Evolutionary conservation across 1,140 invertebrate species (phyloP).

Genomic region (Hyposmocoma kahamanoa): DNA sequence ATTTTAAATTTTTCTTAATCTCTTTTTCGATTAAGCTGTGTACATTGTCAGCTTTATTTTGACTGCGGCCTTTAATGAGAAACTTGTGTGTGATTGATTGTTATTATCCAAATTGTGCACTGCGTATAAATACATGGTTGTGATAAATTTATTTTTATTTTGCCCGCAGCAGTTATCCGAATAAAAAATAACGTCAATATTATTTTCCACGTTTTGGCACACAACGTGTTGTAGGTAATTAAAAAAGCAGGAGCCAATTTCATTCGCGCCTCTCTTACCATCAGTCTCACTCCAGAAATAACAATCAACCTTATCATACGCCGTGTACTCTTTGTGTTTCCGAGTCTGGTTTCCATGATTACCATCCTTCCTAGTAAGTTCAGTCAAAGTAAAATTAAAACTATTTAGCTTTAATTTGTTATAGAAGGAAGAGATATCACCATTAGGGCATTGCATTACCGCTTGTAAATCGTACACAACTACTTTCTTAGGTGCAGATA

Average conservation of each 20-base stretch:
- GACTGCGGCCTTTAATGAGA: conserved; percentile 45
- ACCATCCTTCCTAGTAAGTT: conserved; percentile 11
- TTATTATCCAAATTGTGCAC: conserved; percentile 24
- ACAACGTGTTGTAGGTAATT: conserved; percentile 28
- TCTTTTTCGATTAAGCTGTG: conserved; percentile 48
- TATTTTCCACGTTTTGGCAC: conserved; percentile 17
- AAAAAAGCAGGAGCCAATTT: conserved; percentile 56
- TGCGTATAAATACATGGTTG: conserved; percentile 37
- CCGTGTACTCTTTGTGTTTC: no score
- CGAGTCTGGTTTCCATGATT: conserved; percentile 12
- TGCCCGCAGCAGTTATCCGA: conserved; percentile 59
- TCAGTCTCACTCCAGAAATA: conserved; percentile 64
- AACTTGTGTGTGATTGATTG: conserved; percentile 52
- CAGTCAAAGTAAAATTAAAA: conserved; percentile 59
- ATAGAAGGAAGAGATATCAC: conserved; percentile 41
- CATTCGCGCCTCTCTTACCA: conserved; percentile 50
- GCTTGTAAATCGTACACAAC: conserved; percentile 46
- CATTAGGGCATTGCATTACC: conserved; percentile 35
- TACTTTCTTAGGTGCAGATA: conserved; percentile 18
- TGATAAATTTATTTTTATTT: conserved; percentile 57
- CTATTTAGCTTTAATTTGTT: conserved; percentile 57
- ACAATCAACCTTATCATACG: conserved; percentile 31
- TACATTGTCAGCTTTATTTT: conserved; percentile 52
- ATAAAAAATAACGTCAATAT: conserved; percentile 37
- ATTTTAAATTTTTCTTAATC: conserved; percentile 30